Base-by-base conservation (phyloP, 2,888 invertebrate genomes). In the Ischnura elegans region DNA sequence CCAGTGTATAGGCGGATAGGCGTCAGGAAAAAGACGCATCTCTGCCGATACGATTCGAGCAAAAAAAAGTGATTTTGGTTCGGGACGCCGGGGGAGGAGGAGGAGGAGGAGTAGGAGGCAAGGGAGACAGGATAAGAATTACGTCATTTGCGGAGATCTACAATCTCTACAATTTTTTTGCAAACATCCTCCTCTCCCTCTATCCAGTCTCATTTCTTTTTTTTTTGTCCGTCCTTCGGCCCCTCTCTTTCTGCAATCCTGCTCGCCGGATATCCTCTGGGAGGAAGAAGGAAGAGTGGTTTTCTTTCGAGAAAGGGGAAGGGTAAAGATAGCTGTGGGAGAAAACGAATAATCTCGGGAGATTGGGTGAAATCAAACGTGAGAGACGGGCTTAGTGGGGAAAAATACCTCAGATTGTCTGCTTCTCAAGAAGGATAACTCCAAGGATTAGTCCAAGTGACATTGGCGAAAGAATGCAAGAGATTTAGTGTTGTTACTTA, bases 121-220 rank as follows among this genome's bases (percentile, higher is more conserved):
- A 61, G 61, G 25, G n/a, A 61, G 61, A 61, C 61, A 61, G 61
- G 61, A 61, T 61, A 61, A 61, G 25, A 61, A 61, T 61, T 61
- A 25, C 61, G 61, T 61, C 61, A 61, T 61, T 61, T 61, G 61
- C 21, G 19, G 61, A 25, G 61, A 61, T 61, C 61, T 61, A 61
- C 16, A 61, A 61, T 61, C 61, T 51, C 51, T 51, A 61, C n/a
- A n/a, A n/a, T n/a, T 61, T 61, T 61, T 61, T 61, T 21, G 61
- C 61, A 21, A 4, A 6, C 6, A 0, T 61, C 25, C 61, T 61
- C 2, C 61, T 6, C 61, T 61, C 25, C 19, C n/a, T 61, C 25
- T 51, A 1, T 5, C 8, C 13, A 2, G 19, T 51, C 8, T 19
- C 4, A 19, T 6, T 6, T 19, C 10, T 21, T 19, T 55, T 21